Evolutionary conservation across 2,113 vertebrate genomes (phyloP).

Genomic region (Cnemophilus loriae): DNA sequence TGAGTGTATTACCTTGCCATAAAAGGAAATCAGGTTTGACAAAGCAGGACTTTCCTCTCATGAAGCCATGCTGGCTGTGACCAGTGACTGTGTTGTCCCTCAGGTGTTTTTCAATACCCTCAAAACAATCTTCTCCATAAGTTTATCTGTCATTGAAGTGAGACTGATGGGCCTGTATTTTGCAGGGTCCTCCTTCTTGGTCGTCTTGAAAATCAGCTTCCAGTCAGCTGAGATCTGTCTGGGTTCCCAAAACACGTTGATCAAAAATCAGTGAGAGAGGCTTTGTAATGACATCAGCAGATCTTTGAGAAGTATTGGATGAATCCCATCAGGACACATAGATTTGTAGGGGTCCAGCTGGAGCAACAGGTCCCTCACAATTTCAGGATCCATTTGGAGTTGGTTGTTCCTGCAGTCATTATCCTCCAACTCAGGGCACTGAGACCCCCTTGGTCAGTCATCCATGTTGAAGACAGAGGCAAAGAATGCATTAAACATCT

Average conservation of each 20-base stretch:
- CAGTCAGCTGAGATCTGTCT: neutral
- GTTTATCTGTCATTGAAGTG: neutral
- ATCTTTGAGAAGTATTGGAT: neutral
- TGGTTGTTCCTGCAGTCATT: neutral
- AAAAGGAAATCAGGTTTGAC: neutral
- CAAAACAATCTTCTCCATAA: neutral
- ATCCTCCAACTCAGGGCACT: neutral
- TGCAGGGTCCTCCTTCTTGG: neutral
- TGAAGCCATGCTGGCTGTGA: neutral
- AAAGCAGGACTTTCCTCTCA: neutral
- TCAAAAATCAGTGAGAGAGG: neutral
- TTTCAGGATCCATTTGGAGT: neutral
- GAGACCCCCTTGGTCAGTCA: neutral
- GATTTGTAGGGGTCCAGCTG: neutral
- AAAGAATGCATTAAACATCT: neutral
- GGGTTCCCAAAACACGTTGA: neutral
- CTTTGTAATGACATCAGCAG: neutral
- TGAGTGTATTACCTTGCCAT: neutral
- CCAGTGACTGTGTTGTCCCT: neutral
- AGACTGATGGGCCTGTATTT: neutral
- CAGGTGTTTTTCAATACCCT: neutral
- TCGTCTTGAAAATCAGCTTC: neutral
- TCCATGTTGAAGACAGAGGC: neutral
- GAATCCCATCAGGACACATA: neutral
- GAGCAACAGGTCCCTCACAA: neutral